These are phyloP conservation scores for Conus canariensis DNA, from an alignment of 2,888 invertebrate genomes.

Conservation along the genomic window DNA sequence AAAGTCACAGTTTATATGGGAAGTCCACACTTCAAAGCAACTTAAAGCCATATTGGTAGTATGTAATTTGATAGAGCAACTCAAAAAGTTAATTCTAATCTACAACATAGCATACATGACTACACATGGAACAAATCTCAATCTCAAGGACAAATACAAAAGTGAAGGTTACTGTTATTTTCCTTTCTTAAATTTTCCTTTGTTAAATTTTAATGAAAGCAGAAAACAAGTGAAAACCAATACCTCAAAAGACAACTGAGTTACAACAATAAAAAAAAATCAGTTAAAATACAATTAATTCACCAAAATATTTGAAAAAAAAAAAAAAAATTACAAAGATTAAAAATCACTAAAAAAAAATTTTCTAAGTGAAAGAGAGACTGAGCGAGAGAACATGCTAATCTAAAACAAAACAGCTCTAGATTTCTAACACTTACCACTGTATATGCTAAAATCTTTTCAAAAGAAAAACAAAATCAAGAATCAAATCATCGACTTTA, in stretches of 20 bases:
- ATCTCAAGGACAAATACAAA: background rate
- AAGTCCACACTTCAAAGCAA: slow-evolving; percentile 9
- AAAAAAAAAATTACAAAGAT: background rate
- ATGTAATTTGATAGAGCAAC: background rate
- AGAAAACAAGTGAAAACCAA: background rate
- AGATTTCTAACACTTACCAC: slow-evolving; percentile 9
- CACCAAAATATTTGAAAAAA: background rate
- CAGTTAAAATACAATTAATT: background rate
- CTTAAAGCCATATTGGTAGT: background rate
- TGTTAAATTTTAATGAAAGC: no score
- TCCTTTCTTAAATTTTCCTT: no score
- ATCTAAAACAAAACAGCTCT: background rate
- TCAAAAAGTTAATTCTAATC: background rate
- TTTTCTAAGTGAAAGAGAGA: background rate
- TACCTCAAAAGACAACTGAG: background rate
- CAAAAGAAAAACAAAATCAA: background rate
- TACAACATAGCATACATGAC: background rate
- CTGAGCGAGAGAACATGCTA: background rate
- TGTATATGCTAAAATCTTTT: slow-evolving; percentile 3
- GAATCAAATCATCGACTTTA: background rate
- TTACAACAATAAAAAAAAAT: background rate
- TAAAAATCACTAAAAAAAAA: background rate
- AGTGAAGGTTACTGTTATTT: background rate
- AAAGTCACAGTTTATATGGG: background rate
- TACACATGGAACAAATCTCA: background rate